A percentile compares a stretch with the other conserved stretches of the same genome.
Conservation (phyloP, 35 echinoderm and acorn worm genomes). For the Chiridota heheva region DNA sequence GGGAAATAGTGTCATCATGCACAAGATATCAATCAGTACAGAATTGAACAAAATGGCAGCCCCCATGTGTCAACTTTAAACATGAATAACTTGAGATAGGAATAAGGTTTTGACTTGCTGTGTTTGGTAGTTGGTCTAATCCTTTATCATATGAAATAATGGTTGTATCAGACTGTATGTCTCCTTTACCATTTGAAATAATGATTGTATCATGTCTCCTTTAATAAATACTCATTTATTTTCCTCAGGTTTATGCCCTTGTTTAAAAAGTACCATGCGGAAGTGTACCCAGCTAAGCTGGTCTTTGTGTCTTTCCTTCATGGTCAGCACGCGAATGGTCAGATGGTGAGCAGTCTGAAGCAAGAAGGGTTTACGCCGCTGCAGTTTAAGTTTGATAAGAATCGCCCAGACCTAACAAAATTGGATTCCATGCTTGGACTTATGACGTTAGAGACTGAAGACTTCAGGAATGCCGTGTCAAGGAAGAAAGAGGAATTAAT, state of each 20-base stretch:
- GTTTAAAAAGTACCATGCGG: constrained; percentile 78
- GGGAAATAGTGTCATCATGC: too few relatives aligned
- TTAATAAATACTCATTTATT: too few relatives aligned
- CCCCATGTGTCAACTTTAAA: too few relatives aligned
- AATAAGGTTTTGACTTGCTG: too few relatives aligned
- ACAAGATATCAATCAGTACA: too few relatives aligned
- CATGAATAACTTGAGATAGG: too few relatives aligned
- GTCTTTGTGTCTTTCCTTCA: constrained; percentile 93
- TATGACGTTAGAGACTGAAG: constrained; percentile 52
- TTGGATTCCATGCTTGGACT: constrained; percentile 81
- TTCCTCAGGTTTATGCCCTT: constrained; percentile 69
- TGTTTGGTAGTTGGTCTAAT: too few relatives aligned
- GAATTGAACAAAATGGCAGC: too few relatives aligned
- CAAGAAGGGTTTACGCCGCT: constrained; percentile 44
- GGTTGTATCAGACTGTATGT: too few relatives aligned
- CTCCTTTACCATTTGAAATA: too few relatives aligned
- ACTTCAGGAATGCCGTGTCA: constrained; percentile 53
- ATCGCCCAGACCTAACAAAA: constrained; percentile 77
- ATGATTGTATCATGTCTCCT: too few relatives aligned
- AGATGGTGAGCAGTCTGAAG: constrained; percentile 62
- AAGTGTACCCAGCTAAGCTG: constrained; percentile 67
- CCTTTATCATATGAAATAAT: too few relatives aligned
- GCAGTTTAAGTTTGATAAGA: constrained; percentile 67
- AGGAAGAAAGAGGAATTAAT: constrained; percentile 25
- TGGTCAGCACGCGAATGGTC: constrained; percentile 47